Percentiles rank a stretch among this genome's conserved stretches.
These are phyloP conservation scores for Syngnathus acus DNA, from an alignment of 2,797 vertebrate species.

Conservation along the genomic window DNA sequence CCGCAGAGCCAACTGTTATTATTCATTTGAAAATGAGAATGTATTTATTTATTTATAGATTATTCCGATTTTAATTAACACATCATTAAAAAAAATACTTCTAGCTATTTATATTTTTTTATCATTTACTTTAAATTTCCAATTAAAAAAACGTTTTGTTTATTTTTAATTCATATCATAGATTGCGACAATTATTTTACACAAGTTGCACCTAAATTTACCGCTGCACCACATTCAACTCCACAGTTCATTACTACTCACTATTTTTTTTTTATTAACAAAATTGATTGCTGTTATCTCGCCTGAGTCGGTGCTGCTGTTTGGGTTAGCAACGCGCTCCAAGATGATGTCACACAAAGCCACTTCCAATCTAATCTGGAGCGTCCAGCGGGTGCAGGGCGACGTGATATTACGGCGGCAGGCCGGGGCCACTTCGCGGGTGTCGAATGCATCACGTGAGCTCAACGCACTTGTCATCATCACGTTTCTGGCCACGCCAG, in stretches of 20 bases:
- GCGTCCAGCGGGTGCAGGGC: conserved; percentile 29
- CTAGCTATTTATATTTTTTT: no score
- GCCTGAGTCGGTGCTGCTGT: background rate
- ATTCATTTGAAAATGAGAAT: background rate
- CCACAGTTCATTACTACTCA: no score
- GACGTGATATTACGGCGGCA: conserved; percentile 41
- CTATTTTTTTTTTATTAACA: no score
- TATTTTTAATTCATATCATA: no score
- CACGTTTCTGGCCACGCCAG: background rate
- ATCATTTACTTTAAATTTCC: no score
- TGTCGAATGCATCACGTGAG: background rate
- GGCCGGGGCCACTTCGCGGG: conserved; percentile 9
- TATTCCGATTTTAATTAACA: background rate
- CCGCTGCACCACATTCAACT: no score
- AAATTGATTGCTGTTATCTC: background rate
- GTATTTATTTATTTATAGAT: background rate
- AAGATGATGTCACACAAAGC: background rate
- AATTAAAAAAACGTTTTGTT: no score
- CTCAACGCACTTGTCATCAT: background rate
- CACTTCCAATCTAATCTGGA: conserved; percentile 33
- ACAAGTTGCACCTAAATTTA: no score
- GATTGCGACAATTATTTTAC: no score
- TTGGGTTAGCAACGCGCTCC: background rate
- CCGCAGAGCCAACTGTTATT: background rate
- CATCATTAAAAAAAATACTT: no score